Conservation (phyloP, 2,797 vertebrate genomes). For the Coendou prehensilis region DNA sequence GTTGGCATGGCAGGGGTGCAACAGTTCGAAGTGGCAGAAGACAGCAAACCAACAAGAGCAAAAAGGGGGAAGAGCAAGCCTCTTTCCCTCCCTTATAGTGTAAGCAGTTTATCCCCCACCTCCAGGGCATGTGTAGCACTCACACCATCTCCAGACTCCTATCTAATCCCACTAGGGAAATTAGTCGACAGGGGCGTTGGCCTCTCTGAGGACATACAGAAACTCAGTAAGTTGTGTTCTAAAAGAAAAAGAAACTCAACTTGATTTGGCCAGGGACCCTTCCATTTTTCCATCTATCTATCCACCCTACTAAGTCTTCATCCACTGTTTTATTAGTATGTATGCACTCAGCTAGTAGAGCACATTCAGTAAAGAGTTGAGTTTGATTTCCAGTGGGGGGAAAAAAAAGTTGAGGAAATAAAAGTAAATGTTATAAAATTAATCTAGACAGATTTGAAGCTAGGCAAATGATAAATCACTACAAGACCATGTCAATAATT, state of each 20-base stretch:
- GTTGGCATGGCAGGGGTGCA: not conserved
- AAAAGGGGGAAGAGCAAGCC: not conserved
- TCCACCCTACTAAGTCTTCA: not conserved
- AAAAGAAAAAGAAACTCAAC: not conserved
- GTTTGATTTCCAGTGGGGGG: no score
- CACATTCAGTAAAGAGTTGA: not conserved
- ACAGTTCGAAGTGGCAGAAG: not conserved
- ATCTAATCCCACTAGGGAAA: not conserved
- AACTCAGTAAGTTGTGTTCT: not conserved
- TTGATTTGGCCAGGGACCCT: not conserved
- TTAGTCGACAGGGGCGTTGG: not conserved
- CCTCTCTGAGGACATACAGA: not conserved
- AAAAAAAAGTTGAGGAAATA: not conserved
- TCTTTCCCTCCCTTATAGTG: not conserved
- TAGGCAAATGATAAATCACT: conserved; percentile 6
- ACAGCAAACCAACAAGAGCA: not conserved
- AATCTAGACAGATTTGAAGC: not conserved
- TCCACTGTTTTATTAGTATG: not conserved
- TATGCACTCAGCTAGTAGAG: not conserved
- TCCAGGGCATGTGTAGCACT: no score
- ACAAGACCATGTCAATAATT: not conserved
- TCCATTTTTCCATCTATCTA: not conserved
- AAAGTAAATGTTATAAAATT: not conserved
- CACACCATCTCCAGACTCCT: not conserved
- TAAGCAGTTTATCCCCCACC: not conserved